These are phyloP conservation scores for Drosophila carrolli DNA, from an alignment of 1,140 invertebrate genomes.

Conservation along the genomic window DNA sequence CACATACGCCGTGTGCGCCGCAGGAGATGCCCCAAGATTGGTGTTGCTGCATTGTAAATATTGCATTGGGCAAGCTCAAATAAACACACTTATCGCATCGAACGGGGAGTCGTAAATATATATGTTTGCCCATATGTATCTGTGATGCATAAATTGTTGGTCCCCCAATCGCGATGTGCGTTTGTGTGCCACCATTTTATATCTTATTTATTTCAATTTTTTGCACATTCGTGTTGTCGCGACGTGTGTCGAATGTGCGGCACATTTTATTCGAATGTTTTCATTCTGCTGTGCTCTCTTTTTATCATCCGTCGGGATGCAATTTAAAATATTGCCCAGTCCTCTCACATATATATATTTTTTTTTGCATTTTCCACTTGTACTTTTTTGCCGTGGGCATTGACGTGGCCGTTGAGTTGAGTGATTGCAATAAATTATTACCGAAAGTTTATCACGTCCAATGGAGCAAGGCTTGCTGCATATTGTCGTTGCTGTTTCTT, in stretches of 20 bases:
- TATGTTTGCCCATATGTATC: slow-evolving; percentile 33
- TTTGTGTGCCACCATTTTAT: slow-evolving; percentile 65
- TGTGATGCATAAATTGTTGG: slow-evolving; percentile 66
- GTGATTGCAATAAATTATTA: slow-evolving; percentile 81
- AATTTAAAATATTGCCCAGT: slow-evolving; percentile 74
- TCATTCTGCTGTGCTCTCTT: slow-evolving; percentile 5
- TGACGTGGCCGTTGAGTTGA: slow-evolving; percentile 64
- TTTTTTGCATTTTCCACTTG: slow-evolving; percentile 16
- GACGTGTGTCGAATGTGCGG: slow-evolving; percentile 64
- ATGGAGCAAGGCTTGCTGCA: slow-evolving; percentile 33
- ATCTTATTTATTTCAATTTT: slow-evolving; percentile 82
- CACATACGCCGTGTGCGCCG: slow-evolving; percentile 52
- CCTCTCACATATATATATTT: slow-evolving; percentile 49
- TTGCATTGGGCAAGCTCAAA: slow-evolving; percentile 64
- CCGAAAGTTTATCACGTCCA: slow-evolving; percentile 54
- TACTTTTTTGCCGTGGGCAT: slow-evolving; percentile 29
- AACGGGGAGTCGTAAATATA: slow-evolving; percentile 68
- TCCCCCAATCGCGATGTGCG: slow-evolving; percentile 20
- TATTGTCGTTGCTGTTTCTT: slow-evolving; percentile 19
- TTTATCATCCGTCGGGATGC: slow-evolving; percentile 61
- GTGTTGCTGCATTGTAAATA: slow-evolving; percentile 69
- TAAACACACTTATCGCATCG: slow-evolving; percentile 76
- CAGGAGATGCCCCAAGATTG: slow-evolving; percentile 54
- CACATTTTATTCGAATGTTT: slow-evolving; percentile 70
- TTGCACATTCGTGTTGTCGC: slow-evolving; percentile 65